Conservation (phyloP, 2,113 vertebrate species). For the Saccopteryx leptura region DNA sequence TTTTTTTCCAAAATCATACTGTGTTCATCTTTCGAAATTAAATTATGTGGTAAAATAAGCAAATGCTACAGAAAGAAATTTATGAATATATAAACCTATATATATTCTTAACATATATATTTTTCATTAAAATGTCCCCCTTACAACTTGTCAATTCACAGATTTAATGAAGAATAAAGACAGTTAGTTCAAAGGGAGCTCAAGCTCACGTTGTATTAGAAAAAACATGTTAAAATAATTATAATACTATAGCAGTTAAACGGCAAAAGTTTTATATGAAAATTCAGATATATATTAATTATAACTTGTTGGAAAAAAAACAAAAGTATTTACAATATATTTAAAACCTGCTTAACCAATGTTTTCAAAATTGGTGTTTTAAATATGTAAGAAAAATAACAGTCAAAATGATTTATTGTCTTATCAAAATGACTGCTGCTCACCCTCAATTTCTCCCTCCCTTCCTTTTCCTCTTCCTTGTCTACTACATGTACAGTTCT, state of each 20-base stretch:
- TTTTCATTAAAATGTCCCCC: neutral
- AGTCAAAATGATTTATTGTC: neutral
- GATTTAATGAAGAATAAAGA: neutral
- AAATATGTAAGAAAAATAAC: neutral
- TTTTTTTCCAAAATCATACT: neutral
- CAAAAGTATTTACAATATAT: neutral
- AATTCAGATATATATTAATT: constrained; percentile 14
- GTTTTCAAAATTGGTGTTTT: neutral
- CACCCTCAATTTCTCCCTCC: neutral
- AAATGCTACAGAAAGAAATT: neutral
- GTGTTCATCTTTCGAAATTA: neutral
- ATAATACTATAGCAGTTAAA: neutral
- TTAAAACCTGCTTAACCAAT: neutral
- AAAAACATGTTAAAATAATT: neutral
- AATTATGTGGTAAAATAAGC: neutral
- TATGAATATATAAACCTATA: neutral
- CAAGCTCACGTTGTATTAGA: neutral
- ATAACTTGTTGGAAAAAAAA: neutral
- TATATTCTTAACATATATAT: neutral
- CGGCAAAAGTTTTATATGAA: neutral
- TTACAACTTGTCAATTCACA: constrained; percentile 12
- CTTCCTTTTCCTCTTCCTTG: neutral
- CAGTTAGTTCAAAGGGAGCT: neutral
- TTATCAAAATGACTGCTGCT: neutral
- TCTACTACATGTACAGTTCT: neutral